Base-by-base conservation (phyloP, 2,113 vertebrate genomes). In the Toxotes jaculatrix region DNA sequence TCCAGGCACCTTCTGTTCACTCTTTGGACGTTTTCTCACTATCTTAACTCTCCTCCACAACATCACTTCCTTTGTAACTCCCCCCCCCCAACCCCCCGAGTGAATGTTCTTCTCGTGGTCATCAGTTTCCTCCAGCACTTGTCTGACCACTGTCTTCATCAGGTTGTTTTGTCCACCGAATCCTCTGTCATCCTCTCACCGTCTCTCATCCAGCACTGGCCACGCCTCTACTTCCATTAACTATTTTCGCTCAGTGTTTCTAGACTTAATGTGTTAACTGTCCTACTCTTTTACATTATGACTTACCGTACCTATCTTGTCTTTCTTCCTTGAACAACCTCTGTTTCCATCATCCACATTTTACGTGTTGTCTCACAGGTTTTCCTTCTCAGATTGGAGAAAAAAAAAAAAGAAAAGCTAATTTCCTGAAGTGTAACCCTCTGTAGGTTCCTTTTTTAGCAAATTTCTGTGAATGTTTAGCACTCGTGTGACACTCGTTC, bases 1-100 rank as follows among this genome's bases (percentile, higher is more conserved):
- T 62, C 78, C 74, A 56, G 63, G 57, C 73, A 77, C 89, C 67
- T 76, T 87, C 71, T 87, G 31, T 69, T 86, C 79, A 84, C 83
- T 79, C 90, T 92, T 71, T 89, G 72, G 79, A 83, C 89, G 79
- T 86, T 83, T 82, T 70, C 78, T 84, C 83, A 76, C 73, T 31
- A 10, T 71, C 74, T 64, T 21, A 57, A 68, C 78, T 55, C 67
- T 76, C 51, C 74, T n/a, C 67, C 56, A 72, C 79, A 63, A 53
- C 38, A 61, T 86, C 71, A 84, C 74, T 76, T 68, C 49, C 47
- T 80, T 66, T 85, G 12, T 57, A 38, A 59, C 47, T 59, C 68
- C 55, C 32, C 83, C 80, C 40, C 7, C 27, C 27, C 27, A n/a
- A n/a, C 27, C 27, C 27, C 27, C n/a, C n/a, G 23, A 65, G 75